phyloP scores from a whole-genome alignment of 2,797 vertebrate species.

The Arnoldichthys spilopterus region DNA sequence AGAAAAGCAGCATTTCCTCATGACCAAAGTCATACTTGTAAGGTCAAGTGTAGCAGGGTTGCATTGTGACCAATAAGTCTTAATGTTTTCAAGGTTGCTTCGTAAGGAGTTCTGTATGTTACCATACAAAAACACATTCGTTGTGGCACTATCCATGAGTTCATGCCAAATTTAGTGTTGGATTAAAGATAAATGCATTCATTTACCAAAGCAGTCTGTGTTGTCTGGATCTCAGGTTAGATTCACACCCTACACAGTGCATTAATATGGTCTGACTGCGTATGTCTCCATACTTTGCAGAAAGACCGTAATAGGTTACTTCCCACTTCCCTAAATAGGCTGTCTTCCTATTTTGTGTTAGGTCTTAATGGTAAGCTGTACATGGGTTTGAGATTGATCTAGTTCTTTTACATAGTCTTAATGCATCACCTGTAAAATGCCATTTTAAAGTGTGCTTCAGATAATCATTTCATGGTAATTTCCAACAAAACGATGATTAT shows the following conservation, averaged over 20 bases:
- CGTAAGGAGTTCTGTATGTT: slow-evolving; percentile 7
- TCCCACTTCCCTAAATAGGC: slow-evolving; percentile 47
- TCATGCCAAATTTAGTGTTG: slow-evolving; percentile 32
- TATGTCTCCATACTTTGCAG: slow-evolving; percentile 14
- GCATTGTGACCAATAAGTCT: slow-evolving; percentile 22
- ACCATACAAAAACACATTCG: neutral
- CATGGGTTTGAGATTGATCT: slow-evolving; percentile 17
- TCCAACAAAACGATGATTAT: neutral
- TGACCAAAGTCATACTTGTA: slow-evolving; percentile 25
- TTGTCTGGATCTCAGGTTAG: slow-evolving; percentile 44
- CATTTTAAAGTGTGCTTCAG: slow-evolving; percentile 29
- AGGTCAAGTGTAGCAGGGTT: slow-evolving; percentile 43
- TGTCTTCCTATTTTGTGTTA: slow-evolving; percentile 68
- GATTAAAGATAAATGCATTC: slow-evolving; percentile 18
- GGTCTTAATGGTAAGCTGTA: slow-evolving; percentile 47
- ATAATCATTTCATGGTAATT: slow-evolving; percentile 35
- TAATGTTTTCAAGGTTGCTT: neutral
- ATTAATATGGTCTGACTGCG: slow-evolving; percentile 37
- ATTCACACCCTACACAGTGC: slow-evolving; percentile 43
- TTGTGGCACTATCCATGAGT: slow-evolving; percentile 13
- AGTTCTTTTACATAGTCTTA: neutral
- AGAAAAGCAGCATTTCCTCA: neutral
- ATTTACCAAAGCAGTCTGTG: slow-evolving; percentile 46
- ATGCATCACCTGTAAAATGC: neutral
- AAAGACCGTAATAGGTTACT: slow-evolving; percentile 35